phyloP scores from a whole-genome alignment of 2,113 vertebrate species.

The Eubucco bourcierii region DNA sequence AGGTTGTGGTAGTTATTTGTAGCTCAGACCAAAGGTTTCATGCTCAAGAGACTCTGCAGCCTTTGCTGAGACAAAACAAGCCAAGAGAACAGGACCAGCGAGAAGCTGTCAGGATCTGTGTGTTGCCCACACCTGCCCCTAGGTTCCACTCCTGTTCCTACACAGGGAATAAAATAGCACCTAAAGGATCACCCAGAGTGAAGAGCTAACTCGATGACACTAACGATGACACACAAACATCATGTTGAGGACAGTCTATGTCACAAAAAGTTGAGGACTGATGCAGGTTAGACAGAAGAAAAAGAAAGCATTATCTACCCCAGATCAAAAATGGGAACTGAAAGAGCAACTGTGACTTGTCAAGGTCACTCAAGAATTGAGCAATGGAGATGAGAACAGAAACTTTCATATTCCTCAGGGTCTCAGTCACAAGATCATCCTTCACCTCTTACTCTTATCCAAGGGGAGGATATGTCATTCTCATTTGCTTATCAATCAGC shows the following conservation, averaged over 20 bases:
- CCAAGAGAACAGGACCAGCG: not conserved
- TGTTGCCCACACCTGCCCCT: fast-evolving
- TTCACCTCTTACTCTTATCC: not conserved
- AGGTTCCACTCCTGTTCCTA: not conserved
- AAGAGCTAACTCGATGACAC: not conserved
- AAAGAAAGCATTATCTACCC: not conserved
- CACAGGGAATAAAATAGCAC: not conserved
- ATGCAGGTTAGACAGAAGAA: not conserved
- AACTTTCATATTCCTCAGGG: constrained; percentile 1
- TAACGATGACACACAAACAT: not conserved
- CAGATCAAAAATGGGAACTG: not conserved
- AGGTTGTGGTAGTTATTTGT: not conserved
- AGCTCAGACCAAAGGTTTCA: not conserved
- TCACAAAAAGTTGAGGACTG: not conserved
- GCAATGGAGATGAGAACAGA: not conserved
- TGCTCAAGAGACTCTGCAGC: not conserved
- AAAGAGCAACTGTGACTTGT: not conserved
- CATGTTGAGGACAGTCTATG: not conserved
- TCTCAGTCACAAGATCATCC: constrained; percentile 11
- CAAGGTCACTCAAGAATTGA: constrained; percentile 33
- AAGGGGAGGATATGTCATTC: not conserved
- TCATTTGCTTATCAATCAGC: not conserved
- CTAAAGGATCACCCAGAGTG: not conserved
- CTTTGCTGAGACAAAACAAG: not conserved
- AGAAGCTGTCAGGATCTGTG: not conserved